Evolutionary conservation across 2,888 invertebrate genomes (phyloP), one percentile per base, ranked within the genome.

Genomic region (Temnothorax rugatulus): DNA sequence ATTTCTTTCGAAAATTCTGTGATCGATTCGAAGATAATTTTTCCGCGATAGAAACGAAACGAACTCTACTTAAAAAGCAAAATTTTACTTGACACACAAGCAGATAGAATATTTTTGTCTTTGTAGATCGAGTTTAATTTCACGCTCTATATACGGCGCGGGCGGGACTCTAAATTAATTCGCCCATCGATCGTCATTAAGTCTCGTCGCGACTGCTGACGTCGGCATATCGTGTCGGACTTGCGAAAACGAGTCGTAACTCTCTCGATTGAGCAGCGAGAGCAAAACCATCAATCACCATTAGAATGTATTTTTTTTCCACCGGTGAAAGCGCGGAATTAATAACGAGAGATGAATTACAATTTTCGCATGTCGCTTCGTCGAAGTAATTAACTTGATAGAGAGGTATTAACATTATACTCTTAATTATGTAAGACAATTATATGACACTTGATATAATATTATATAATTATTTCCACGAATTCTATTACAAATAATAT

Each of bases 141-240:
- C n/a, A 44, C 15, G 4, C 15, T 50, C 52, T 69, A 34, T 47
- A 21, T 5, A 41, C 15, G 38, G 63, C 66, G 18, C 21, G 73
- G 38, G 63, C 66, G 18, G 25, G 73, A 38, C 8, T 81, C 52
- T 41, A 41, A 77, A 83, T 84, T 84, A 87, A 83, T 86, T 83
- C 52, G 38, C n/a, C 64, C 86, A 85, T 87, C 88, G 86, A 89
- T 84, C 82, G 86, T 77, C 86, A 89, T 89, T 89, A 84, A 89
- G 66, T 85, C 84, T 64, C 4, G 25, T 38, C 38, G 75, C 63
- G 34, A 34, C 50, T 64, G 68, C 57, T 44, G 41, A 77, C 13
- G 63, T 79, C n/a, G 44, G 8, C 13, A 21, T 57, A 41, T 63
- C 50, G 38, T 76, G 50, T 63, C 50, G 38, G 75, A 76, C 50